phyloP scores from a whole-genome alignment of 2,888 invertebrate species.

The Drosophila leonis region DNA sequence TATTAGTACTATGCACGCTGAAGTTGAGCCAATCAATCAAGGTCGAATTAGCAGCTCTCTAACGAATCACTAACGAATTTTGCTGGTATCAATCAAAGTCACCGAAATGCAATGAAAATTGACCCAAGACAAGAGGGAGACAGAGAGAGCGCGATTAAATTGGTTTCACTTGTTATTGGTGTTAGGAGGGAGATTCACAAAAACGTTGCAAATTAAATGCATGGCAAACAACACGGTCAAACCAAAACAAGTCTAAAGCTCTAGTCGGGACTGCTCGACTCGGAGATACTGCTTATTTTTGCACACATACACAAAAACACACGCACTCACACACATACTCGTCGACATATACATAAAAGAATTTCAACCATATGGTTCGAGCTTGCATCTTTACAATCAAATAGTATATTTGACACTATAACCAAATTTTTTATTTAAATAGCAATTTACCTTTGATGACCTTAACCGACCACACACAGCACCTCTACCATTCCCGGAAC shows the following conservation, averaged over 20 bases:
- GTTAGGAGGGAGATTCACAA: neutral
- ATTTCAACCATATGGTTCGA: too few relatives aligned
- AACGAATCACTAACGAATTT: slow-evolving; percentile 16
- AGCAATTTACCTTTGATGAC: neutral
- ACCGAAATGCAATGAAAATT: slow-evolving; percentile 35
- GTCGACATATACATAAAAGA: too few relatives aligned
- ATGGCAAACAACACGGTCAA: slow-evolving; percentile 2
- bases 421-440: too few relatives aligned
- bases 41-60: slow-evolving; percentile 43
- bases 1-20: slow-evolving; percentile 20
- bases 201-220: slow-evolving; percentile 15
- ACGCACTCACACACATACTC: neutral
- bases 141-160: slow-evolving; percentile 24
- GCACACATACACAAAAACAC: neutral
- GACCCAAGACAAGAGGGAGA: slow-evolving; percentile 8
- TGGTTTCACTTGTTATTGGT: slow-evolving; percentile 42
- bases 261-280: neutral
- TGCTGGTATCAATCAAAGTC: slow-evolving; percentile 62
- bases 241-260: neutral
- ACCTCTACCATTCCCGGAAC: too few relatives aligned
- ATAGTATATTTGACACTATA: too few relatives aligned
- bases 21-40: slow-evolving; percentile 52
- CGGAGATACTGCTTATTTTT: neutral
- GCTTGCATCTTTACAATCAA: too few relatives aligned
- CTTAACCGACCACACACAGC: neutral